Evolutionary conservation across 2,113 vertebrate genomes (phyloP).

Genomic region (Lampris megalopsis): DNA sequence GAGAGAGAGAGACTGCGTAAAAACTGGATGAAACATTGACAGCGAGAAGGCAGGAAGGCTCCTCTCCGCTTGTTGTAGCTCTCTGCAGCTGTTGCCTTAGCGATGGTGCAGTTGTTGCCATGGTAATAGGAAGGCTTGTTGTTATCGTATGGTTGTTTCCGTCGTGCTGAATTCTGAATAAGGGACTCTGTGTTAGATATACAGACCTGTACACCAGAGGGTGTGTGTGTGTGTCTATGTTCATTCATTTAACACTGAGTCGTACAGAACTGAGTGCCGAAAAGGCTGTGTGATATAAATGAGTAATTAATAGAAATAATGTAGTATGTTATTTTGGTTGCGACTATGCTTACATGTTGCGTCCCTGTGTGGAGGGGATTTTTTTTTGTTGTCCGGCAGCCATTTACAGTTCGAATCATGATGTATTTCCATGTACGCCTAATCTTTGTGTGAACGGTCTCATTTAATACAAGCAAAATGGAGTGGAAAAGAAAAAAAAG

Average conservation of each 20-base stretch:
- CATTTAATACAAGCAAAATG: slow-evolving; percentile 16
- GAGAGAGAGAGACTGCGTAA: slow-evolving; percentile 17
- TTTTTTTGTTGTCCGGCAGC: background rate
- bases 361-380: background rate
- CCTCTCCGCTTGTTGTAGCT: slow-evolving; percentile 75
- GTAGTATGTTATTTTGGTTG: background rate
- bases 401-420: background rate
- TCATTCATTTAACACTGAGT: slow-evolving; percentile 7
- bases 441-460: background rate
- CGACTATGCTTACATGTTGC: background rate
- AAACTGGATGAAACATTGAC: slow-evolving; percentile 30
- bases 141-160: slow-evolving; percentile 74
- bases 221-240: slow-evolving; percentile 17
- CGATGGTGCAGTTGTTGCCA: slow-evolving; percentile 86
- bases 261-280: slow-evolving; percentile 1
- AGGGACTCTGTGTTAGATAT: slow-evolving; percentile 40
- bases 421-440: background rate
- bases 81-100: slow-evolving; percentile 84
- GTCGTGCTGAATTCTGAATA: slow-evolving; percentile 40
- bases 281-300: slow-evolving; percentile 19
- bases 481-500: slow-evolving; percentile 23
- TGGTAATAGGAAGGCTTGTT: slow-evolving; percentile 80
- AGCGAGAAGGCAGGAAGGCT: slow-evolving; percentile 54
- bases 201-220: slow-evolving; percentile 35
- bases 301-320: slow-evolving; percentile 14